Evolutionary conservation across 2,797 vertebrate genomes (phyloP), one percentile per base, ranked within the genome.

Genomic region (Mormyrus hasselquistii): DNA sequence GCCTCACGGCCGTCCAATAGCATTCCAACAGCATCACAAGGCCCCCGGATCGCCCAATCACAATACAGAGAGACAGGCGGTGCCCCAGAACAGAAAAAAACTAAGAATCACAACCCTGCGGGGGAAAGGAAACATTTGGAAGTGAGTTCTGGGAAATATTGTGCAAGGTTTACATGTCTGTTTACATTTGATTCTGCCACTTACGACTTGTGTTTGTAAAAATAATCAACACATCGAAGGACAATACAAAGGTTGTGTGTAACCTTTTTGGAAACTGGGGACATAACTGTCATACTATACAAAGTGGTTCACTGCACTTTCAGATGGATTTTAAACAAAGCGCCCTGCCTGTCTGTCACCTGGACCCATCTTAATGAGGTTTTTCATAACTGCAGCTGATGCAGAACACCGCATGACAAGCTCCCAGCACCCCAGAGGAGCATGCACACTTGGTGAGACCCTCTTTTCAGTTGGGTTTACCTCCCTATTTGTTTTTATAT

Each of bases 101-200:
- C 14, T 29, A 69, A 69, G 62, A 69, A 69, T 69, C 41, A 6
- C 10, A 82, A 7, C 25, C 53, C n/a, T 4, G 83, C 69, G 34
- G 5, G 57, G 62, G 62, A 44, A 53, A 34, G 19, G 25, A 25
- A 22, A 89, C 90, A 93, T 92, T 88, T 65, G 79, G 34, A 73
- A 19, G 59, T 53, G 86, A 93, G 92, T 93, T 94, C 92, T 91
- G 90, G 93, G 90, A 90, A 91, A 90, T 85, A 62, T 90, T 89
- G 87, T 92, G 89, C 89, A 91, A 62, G 84, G 49, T 91, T 88
- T 86, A 69, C 73, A 90, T 92, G 95, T 93, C 93, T 94, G 93
- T 95, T 95, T 95, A 93, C 87, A 89, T 50, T 62, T 10, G 10
- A 87, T 52, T 90, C 14, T 69, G 25, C 65, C 73, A 16, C 73